phyloP scores from a whole-genome alignment of 2,797 vertebrate genomes.

The Tinamus major region DNA sequence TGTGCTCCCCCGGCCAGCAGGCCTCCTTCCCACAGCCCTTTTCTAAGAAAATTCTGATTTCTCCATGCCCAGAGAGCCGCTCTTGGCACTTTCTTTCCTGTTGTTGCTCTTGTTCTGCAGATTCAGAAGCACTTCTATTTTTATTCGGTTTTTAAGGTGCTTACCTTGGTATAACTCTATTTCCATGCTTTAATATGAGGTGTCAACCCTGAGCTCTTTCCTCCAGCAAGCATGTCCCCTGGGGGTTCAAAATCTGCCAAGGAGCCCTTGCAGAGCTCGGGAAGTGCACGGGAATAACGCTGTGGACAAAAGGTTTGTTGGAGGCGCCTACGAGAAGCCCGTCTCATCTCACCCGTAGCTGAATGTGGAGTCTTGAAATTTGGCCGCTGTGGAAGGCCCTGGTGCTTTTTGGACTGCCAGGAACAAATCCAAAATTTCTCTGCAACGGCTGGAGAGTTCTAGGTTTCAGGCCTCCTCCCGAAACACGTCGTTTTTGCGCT shows the following conservation, averaged over 20 bases:
- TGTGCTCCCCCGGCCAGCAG: background rate
- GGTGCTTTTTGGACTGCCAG: background rate
- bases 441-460: background rate
- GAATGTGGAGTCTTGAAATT: accelerated
- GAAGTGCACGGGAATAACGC: background rate
- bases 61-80: background rate
- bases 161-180: background rate
- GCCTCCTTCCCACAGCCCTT: background rate
- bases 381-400: background rate
- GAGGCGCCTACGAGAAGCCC: accelerated
- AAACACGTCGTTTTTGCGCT: accelerated
- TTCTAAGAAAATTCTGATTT: background rate
- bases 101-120: background rate
- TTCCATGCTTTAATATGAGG: background rate
- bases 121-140: background rate
- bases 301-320: background rate
- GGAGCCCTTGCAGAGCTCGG: background rate
- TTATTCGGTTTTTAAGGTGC: too few relatives aligned
- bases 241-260: background rate
- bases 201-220: background rate
- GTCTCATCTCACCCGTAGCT: background rate
- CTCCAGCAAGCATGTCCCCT: background rate
- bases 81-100: background rate
- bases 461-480: background rate
- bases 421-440: accelerated